Conservation (phyloP, 2,888 invertebrate species). For the Ypsolopha scabrella region DNA sequence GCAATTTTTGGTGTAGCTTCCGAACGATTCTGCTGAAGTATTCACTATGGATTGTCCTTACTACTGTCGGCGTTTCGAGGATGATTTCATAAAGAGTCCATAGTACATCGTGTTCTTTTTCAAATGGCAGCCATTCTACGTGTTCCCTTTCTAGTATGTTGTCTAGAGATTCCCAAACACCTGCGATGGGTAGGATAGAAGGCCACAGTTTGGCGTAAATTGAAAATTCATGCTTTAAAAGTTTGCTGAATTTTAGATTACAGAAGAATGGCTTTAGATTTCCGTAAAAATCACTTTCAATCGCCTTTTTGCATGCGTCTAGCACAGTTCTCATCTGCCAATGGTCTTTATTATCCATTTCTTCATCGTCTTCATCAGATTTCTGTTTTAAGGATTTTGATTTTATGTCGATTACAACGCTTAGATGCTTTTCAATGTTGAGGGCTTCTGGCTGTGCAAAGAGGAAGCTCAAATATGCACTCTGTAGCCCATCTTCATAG, state of each 20-base stretch:
- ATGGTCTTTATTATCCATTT: conserved; percentile 13
- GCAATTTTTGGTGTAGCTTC: conserved; percentile 20
- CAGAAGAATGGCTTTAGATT: conserved; percentile 29
- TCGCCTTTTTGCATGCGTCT: conserved; percentile 24
- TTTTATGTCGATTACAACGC: conserved; percentile 50
- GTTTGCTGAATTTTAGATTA: conserved; percentile 38
- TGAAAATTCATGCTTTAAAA: conserved; percentile 38
- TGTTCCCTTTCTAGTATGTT: conserved; percentile 18
- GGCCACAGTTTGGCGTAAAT: conserved; percentile 51
- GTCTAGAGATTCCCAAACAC: conserved; percentile 36
- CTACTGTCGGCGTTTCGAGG: conserved; percentile 26
- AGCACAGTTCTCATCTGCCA: conserved; percentile 32
- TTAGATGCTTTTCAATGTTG: conserved; percentile 41
- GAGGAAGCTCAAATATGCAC: conserved; percentile 42
- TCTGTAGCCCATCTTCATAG: conserved; percentile 31
- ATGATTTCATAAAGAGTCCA: conserved; percentile 27
- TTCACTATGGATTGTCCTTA: conserved; percentile 32
- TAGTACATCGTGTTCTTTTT: conserved; percentile 16
- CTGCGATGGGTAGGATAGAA: conserved; percentile 37
- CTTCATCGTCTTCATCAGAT: conserved; percentile 10
- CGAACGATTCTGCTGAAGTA: conserved; percentile 20
- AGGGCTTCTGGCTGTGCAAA: conserved; percentile 31
- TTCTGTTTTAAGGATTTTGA: conserved; percentile 32
- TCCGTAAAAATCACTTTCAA: conserved; percentile 26
- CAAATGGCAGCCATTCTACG: conserved; percentile 26